phyloP scores from a whole-genome alignment of 2,113 vertebrate species.

The Microcebus murinus region DNA sequence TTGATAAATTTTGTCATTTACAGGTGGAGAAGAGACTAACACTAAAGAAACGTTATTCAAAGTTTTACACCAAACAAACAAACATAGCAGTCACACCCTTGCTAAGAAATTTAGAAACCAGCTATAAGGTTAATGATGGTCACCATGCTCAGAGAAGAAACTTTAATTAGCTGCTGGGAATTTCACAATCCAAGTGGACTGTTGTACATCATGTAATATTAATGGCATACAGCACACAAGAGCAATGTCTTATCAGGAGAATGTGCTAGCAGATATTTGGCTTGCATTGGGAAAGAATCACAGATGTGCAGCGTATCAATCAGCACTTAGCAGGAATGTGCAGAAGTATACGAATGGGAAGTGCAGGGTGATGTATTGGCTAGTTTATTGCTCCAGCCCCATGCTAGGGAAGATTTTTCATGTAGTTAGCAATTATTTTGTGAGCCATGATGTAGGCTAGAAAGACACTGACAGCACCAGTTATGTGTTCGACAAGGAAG shows the following conservation, averaged over 20 bases:
- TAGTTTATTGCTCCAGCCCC: background rate
- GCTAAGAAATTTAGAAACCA: slow-evolving; percentile 15
- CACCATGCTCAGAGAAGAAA: slow-evolving; percentile 30
- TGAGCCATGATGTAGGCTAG: background rate
- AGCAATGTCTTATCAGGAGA: background rate
- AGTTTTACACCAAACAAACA: background rate
- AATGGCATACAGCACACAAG: background rate
- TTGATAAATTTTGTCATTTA: slow-evolving; percentile 58
- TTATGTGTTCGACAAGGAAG: background rate
- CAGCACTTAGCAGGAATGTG: background rate
- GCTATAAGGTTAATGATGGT: background rate
- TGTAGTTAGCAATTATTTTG: background rate
- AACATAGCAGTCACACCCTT: background rate
- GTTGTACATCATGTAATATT: background rate
- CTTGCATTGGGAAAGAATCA: background rate
- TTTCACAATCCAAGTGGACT: background rate
- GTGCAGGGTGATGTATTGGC: background rate
- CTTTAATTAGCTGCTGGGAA: background rate
- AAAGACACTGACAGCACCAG: background rate
- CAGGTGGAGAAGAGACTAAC: slow-evolving; percentile 39
- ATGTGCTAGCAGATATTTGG: background rate
- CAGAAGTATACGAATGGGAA: background rate
- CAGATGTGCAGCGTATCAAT: background rate
- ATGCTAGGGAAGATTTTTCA: background rate
- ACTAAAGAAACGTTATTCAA: slow-evolving; percentile 32